Conservation (phyloP, 2,113 vertebrate species). For the Capricornis sumatraensis region DNA sequence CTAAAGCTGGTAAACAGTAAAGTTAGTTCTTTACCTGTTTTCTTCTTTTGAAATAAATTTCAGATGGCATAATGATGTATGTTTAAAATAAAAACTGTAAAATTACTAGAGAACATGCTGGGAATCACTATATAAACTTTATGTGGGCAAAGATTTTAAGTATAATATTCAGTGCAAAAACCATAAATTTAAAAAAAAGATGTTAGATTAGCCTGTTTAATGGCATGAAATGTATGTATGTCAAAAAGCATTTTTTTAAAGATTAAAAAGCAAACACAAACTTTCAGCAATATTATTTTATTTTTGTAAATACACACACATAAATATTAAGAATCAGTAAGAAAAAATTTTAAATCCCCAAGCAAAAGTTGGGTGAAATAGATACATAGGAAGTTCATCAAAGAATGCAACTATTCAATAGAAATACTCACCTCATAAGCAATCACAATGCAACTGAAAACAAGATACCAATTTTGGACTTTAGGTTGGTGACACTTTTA, state of each 20-base stretch:
- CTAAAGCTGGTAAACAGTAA: background rate
- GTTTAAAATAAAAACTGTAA: background rate
- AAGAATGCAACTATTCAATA: background rate
- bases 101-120: background rate
- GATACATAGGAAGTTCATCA: background rate
- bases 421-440: background rate
- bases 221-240: background rate
- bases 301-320: background rate
- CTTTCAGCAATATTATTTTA: background rate
- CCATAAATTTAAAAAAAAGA: background rate
- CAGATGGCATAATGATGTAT: background rate
- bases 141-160: background rate
- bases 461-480: background rate
- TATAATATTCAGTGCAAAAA: background rate
- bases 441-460: conserved; percentile 10
- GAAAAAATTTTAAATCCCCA: background rate
- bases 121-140: background rate
- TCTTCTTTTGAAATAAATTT: conserved; percentile 14
- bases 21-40: background rate
- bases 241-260: background rate
- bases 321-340: background rate
- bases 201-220: background rate
- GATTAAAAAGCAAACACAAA: background rate
- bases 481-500: background rate
- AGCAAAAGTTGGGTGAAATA: background rate